phyloP scores from a whole-genome alignment of 2,888 invertebrate genomes.

The Horisme vitalbata region DNA sequence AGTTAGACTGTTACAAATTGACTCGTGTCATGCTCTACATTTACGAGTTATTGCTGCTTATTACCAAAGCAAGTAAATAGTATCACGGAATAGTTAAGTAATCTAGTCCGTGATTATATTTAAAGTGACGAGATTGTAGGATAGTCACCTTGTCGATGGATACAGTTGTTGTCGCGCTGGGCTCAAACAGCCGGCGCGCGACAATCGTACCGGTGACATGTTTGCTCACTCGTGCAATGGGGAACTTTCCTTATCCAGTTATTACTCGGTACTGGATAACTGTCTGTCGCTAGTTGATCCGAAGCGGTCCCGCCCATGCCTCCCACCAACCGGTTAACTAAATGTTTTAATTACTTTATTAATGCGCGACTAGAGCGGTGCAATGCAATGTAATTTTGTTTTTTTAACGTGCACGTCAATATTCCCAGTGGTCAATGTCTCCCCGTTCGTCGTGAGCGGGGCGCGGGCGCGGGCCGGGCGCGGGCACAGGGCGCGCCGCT shows the following conservation, averaged over 20 bases:
- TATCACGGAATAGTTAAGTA: no score
- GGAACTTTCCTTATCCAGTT: conserved; percentile 17
- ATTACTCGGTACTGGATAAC: conserved; percentile 22
- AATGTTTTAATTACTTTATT: not conserved
- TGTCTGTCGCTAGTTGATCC: conserved; percentile 4
- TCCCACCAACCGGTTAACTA: not conserved
- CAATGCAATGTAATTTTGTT: not conserved
- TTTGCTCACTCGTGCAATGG: not conserved
- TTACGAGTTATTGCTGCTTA: no score
- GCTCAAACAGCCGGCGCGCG: not conserved
- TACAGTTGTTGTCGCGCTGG: not conserved
- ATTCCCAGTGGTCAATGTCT: not conserved
- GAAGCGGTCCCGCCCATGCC: not conserved
- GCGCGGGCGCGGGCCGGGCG: no score
- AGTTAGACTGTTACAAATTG: no score
- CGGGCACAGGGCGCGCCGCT: no score
- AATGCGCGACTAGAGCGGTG: not conserved
- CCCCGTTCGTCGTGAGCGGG: not conserved
- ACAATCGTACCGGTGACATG: not conserved
- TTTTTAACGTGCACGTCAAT: not conserved
- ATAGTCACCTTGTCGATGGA: no score
- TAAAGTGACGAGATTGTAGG: no score
- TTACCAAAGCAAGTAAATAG: no score
- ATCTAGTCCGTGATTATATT: no score
- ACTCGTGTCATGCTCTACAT: no score